Evolutionary conservation across 1,140 invertebrate species (phyloP), one percentile per base, ranked within the genome.

Genomic region (Muscidifurax raptorellus): DNA sequence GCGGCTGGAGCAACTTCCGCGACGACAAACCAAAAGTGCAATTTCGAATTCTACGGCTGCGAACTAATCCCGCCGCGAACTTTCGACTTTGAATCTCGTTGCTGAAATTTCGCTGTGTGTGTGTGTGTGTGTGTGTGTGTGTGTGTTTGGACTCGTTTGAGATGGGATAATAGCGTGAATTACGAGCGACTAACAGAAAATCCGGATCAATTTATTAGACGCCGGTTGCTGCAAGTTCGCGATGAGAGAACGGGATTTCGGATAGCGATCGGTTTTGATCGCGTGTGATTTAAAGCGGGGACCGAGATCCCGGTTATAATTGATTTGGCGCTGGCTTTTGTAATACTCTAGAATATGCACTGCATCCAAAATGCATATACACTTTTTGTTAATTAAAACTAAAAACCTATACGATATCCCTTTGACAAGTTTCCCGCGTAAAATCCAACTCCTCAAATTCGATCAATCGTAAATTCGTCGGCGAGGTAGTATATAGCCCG

Each of bases 141-240:
- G 72, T 40, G 30, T 30, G 27, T 27, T n/a, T 18, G 40, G 40
- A 52, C n/a, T 76, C 22, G 25, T 76, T 76, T 27, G n/a, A 52
- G 74, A 15, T n/a, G 27, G 76, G 44, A 78, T 78, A 78, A 78
- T 78, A 52, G 76, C 28, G 47, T 28, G 52, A 64, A 78, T 78
- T 78, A 78, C 76, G 76, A 78, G 76, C 27, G 76, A 78, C 44
- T 78, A 78, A 64, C 76, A 27, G 76, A 78, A 78, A 78, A 78
- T 78, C 59, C 27, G 76, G 52, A 78, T 78, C 30, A 28, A 78
- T 78, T 78, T 28, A 78, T 78, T 36, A 28, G 28, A 36, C 66
- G 66, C 28, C 66, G 66, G 28, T 27, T 69, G 27, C 27, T 13
- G 52, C 22, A 18, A 59, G 18, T 59, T 59, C 4, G 52, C 52